phyloP scores from a whole-genome alignment of 1,140 invertebrate genomes.

The Drosophila prosaltans region DNA sequence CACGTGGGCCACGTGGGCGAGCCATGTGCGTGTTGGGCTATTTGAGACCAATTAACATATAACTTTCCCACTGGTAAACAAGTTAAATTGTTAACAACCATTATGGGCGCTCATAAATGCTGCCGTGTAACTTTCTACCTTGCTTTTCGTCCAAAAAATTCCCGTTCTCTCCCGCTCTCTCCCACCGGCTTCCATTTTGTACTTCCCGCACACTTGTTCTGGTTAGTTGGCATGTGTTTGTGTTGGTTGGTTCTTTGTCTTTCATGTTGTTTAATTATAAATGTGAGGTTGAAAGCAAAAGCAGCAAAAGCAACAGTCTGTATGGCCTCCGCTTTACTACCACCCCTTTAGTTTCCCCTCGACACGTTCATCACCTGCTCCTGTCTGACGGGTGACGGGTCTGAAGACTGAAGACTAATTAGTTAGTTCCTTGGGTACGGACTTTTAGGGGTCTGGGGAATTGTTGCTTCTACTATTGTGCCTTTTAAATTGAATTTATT shows the following conservation, averaged over 20 bases:
- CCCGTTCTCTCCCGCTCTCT: background rate
- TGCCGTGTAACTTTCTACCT: slow-evolving; percentile 69
- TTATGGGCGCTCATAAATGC: slow-evolving; percentile 79
- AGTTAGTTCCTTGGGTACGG: slow-evolving; percentile 49
- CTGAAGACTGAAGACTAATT: slow-evolving; percentile 69
- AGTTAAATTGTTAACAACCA: slow-evolving; percentile 82
- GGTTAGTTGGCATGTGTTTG: slow-evolving; percentile 41
- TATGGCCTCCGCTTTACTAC: slow-evolving; percentile 15
- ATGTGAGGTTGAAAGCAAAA: slow-evolving; percentile 73
- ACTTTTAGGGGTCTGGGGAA: slow-evolving; percentile 23
- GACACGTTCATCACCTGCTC: background rate
- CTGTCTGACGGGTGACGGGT: slow-evolving; percentile 57
- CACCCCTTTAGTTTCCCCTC: background rate
- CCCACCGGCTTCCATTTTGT: background rate
- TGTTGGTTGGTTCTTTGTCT: slow-evolving; percentile 66
- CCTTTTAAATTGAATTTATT: slow-evolving; percentile 71
- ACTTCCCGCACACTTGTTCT: slow-evolving; percentile 16
- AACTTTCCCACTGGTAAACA: slow-evolving; percentile 81
- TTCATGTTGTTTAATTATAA: slow-evolving; percentile 82
- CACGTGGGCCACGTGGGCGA: slow-evolving; percentile 29
- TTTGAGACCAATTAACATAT: slow-evolving; percentile 81
- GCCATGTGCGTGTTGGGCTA: slow-evolving; percentile 52
- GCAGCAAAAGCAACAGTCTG: slow-evolving; percentile 22
- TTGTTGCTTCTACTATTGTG: slow-evolving; percentile 38
- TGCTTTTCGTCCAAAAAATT: slow-evolving; percentile 18